A percentile compares a stretch with the other conserved stretches of the same genome.
Conservation (phyloP, 1,140 invertebrate genomes). For the Saccostrea echinata region DNA sequence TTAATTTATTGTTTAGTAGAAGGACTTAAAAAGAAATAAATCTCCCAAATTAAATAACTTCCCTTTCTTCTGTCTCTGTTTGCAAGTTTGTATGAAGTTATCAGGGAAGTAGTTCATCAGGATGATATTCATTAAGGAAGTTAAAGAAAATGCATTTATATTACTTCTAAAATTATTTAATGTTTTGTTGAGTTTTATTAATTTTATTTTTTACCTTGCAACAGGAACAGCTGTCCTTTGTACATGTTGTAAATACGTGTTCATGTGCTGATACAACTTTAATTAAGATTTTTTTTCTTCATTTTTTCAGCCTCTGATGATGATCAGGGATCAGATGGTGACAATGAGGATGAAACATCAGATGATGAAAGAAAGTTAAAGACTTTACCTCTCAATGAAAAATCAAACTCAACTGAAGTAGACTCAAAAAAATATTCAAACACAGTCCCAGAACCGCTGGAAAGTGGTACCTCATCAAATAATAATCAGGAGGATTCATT, state of each 20-base stretch:
- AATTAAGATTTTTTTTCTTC: background rate
- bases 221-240: too few species aligned
- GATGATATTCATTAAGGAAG: conserved; percentile 25
- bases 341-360: conserved; percentile 29
- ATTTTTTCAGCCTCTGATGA: conserved; percentile 42
- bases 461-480: background rate
- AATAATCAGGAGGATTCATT: background rate
- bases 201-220: background rate
- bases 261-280: background rate
- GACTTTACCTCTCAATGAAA: background rate
- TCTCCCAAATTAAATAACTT: background rate
- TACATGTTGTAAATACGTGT: background rate
- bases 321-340: conserved; percentile 43
- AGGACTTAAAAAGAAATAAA: background rate
- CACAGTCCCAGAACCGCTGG: background rate
- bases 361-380: conserved; percentile 32
- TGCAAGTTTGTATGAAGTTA: background rate
- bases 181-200: background rate
- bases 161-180: background rate
- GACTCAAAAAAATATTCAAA: conserved; percentile 2
- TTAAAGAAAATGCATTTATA: background rate
- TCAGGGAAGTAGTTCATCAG: conserved; percentile 2
- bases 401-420: background rate
- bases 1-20: background rate
- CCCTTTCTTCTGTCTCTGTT: background rate